phyloP scores from a whole-genome alignment of 2,113 vertebrate genomes.

The Prionailurus bengalensis region DNA sequence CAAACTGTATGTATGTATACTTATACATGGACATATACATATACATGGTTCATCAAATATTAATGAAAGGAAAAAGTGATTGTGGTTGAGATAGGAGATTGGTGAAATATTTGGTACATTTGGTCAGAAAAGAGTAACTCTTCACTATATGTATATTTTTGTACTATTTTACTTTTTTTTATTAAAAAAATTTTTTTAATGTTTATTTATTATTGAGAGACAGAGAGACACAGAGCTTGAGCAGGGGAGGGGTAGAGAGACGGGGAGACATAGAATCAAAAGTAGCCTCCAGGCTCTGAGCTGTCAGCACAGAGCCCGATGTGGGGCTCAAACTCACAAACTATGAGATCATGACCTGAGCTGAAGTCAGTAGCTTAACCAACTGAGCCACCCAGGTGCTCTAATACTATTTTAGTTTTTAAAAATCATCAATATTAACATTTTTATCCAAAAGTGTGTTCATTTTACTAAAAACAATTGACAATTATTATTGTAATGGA shows the following conservation, averaged over 20 bases:
- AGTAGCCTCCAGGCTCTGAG: too few species aligned
- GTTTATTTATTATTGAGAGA: too few species aligned
- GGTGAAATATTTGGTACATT: neutral
- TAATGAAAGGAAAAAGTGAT: neutral
- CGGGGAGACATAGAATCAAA: too few species aligned
- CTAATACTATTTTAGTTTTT: neutral
- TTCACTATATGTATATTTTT: neutral
- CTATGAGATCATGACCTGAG: too few species aligned
- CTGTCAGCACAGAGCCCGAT: too few species aligned
- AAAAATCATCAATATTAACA: constrained; percentile 20
- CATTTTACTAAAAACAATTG: neutral
- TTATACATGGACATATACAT: neutral
- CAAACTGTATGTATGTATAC: neutral
- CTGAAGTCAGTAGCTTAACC: too few species aligned
- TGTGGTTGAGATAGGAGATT: neutral
- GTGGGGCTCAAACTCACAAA: too few species aligned
- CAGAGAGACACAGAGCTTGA: too few species aligned
- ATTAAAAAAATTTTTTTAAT: too few species aligned
- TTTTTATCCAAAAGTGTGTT: neutral
- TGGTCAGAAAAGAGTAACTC: neutral
- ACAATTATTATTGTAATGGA: neutral
- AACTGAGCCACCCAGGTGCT: too few species aligned
- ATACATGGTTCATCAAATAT: neutral
- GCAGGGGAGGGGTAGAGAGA: too few species aligned
- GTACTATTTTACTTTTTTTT: neutral